A percentile compares a stretch with the other conserved stretches of the same genome.
phyloP scores from a whole-genome alignment of 2,888 invertebrate genomes.

The Anodontia alba region DNA sequence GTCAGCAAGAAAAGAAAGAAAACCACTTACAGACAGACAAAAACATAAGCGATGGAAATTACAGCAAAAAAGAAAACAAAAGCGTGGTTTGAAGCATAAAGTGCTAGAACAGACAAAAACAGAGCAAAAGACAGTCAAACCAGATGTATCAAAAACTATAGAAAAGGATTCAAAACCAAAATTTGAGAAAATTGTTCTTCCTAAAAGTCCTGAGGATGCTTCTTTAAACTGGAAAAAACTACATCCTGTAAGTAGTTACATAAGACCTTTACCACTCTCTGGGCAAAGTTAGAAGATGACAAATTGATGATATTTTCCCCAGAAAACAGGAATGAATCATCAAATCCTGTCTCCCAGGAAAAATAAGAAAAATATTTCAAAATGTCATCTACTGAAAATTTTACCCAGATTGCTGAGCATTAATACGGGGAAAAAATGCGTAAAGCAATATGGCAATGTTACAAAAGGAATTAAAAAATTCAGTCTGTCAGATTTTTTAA shows the following conservation, averaged over 20 bases:
- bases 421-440: background rate
- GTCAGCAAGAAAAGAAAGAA: slow-evolving; percentile 10
- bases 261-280: background rate
- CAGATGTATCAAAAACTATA: background rate
- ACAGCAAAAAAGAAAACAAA: background rate
- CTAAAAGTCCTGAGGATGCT: slow-evolving; percentile 56
- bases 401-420: too few species aligned
- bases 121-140: background rate
- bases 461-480: too few species aligned
- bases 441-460: too few species aligned
- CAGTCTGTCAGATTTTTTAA: too few species aligned
- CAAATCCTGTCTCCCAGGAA: too few species aligned
- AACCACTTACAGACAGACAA: slow-evolving; percentile 29
- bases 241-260: slow-evolving; percentile 70
- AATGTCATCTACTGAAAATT: too few species aligned
- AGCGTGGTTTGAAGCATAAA: background rate
- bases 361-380: too few species aligned
- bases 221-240: slow-evolving; percentile 76
- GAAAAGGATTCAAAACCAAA: background rate
- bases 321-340: too few species aligned
- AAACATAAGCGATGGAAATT: slow-evolving; percentile 33
- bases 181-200: slow-evolving; percentile 33
- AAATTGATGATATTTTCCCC: too few species aligned
- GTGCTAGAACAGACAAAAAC: background rate
- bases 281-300: too few species aligned